phyloP scores from a whole-genome alignment of 2,113 vertebrate species.

The Calidris pugnax region DNA sequence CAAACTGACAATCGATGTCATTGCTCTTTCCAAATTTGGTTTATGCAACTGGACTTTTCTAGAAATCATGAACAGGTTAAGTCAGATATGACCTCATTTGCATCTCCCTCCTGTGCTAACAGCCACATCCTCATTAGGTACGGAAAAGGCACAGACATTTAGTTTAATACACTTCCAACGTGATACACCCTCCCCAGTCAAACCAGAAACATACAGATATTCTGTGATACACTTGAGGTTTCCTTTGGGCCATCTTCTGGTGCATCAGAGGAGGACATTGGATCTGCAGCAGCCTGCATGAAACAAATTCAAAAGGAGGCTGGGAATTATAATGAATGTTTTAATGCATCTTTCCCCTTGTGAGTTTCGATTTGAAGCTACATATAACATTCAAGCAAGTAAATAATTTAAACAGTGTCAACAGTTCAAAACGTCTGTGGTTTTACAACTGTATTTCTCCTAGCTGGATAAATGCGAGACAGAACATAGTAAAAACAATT shows the following conservation, averaged over 20 bases:
- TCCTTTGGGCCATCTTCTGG: conserved; percentile 68
- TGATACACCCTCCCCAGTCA: conserved; percentile 18
- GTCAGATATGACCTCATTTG: background rate
- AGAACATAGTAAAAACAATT: background rate
- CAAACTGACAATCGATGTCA: background rate
- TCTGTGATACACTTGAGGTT: conserved; percentile 62
- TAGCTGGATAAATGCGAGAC: background rate
- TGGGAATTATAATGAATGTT: conserved; percentile 10
- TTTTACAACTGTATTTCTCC: background rate
- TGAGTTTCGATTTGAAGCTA: background rate
- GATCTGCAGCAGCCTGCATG: conserved; percentile 66
- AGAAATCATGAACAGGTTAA: background rate
- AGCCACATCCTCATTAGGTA: background rate
- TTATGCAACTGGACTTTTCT: background rate
- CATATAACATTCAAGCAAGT: background rate
- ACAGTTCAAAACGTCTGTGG: background rate
- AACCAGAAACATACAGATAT: conserved; percentile 75
- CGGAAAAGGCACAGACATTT: background rate
- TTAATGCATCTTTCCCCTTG: background rate
- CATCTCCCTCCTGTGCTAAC: background rate
- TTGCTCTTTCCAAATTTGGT: background rate
- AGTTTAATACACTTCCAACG: background rate
- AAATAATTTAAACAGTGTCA: conserved; percentile 4
- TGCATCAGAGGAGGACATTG: conserved; percentile 24
- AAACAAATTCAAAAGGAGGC: conserved; percentile 12